Percentiles rank a stretch among this genome's conserved stretches.
Conservation (phyloP, 2,888 invertebrate genomes). For the Blera fallax region DNA sequence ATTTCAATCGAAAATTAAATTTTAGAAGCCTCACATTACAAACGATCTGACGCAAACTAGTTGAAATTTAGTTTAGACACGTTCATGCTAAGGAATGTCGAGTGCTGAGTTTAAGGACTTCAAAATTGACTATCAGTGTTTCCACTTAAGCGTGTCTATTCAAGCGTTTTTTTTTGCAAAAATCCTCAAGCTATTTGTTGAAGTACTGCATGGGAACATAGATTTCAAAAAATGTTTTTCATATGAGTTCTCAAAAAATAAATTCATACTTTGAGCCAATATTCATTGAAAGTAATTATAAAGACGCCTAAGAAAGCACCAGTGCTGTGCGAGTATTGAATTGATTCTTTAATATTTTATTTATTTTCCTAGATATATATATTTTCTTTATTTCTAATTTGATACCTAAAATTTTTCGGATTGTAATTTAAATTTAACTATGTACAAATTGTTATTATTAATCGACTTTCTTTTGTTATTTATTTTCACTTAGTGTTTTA, state of each 20-base stretch:
- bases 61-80: too few species aligned
- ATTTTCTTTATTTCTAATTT: slow-evolving; percentile 21
- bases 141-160: too few species aligned
- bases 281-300: background rate
- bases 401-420: slow-evolving; percentile 41
- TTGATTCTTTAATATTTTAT: slow-evolving; percentile 21
- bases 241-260: background rate
- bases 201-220: too few species aligned
- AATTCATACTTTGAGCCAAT: slow-evolving; percentile 1
- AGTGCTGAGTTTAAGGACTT: too few species aligned
- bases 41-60: too few species aligned
- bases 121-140: too few species aligned
- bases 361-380: slow-evolving; percentile 6
- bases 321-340: slow-evolving; percentile 68
- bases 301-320: slow-evolving; percentile 58
- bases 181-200: too few species aligned
- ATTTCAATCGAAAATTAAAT: too few species aligned
- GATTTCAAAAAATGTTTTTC: background rate
- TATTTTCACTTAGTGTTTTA: slow-evolving; percentile 47
- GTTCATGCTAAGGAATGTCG: too few species aligned
- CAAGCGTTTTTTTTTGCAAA: too few species aligned
- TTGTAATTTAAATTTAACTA: slow-evolving; percentile 40
- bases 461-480: slow-evolving; percentile 47
- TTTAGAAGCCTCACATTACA: too few species aligned
- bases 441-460: slow-evolving; percentile 42